These are phyloP conservation scores for Argyra leucocephala DNA, from an alignment of 2,888 invertebrate genomes.

Conservation along the genomic window DNA sequence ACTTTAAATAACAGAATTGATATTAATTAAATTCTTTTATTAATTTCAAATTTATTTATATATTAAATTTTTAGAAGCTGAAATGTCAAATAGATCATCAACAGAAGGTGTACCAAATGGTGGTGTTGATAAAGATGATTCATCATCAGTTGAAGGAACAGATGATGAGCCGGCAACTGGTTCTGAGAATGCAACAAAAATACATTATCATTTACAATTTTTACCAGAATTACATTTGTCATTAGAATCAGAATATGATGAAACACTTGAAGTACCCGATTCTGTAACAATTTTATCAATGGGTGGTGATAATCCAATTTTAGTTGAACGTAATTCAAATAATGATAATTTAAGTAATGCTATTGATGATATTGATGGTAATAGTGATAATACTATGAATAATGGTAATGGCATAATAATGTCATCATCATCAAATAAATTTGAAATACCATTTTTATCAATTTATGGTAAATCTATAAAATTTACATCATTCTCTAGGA, in stretches of 20 bases:
- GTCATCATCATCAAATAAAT: too few relatives aligned
- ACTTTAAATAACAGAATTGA: too few relatives aligned
- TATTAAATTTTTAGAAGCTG: neutral
- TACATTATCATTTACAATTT: conserved; percentile 33
- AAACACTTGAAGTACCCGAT: conserved; percentile 66
- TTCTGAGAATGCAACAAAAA: conserved; percentile 19
- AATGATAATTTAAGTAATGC: conserved; percentile 28
- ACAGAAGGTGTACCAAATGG: neutral
- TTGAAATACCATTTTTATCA: conserved; percentile 52
- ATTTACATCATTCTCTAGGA: conserved; percentile 63
- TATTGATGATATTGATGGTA: conserved; percentile 17
- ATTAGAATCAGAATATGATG: conserved; percentile 69
- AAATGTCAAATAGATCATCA: conserved; percentile 7
- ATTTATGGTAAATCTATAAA: conserved; percentile 60
- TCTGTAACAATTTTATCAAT: conserved; percentile 58
- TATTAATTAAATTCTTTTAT: too few relatives aligned
- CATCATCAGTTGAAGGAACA: conserved; percentile 14
- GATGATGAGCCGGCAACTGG: conserved; percentile 23
- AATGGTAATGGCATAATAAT: conserved; percentile 17
- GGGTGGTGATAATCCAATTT: conserved; percentile 46
- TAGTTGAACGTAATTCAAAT: conserved; percentile 43
- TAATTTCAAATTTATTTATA: too few relatives aligned
- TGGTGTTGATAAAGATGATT: conserved; percentile 7
- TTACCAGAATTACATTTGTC: conserved; percentile 49
- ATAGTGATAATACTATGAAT: conserved; percentile 29